phyloP scores from a whole-genome alignment of 2,888 invertebrate species.

The Melolontha melolontha region DNA sequence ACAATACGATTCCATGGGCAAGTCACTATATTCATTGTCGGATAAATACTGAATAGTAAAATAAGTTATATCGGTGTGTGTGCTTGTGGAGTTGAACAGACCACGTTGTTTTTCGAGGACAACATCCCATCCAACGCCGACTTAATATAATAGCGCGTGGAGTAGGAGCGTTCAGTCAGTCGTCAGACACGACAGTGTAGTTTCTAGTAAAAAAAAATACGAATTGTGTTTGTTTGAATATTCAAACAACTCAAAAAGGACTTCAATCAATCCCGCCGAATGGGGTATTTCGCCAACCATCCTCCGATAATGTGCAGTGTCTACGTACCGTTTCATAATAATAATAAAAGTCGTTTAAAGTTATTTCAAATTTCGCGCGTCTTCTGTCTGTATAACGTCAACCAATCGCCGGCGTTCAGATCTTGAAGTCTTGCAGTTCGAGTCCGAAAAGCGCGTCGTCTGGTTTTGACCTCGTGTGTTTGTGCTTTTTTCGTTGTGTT shows the following conservation, averaged over 20 bases:
- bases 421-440: conserved; percentile 22
- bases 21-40: neutral
- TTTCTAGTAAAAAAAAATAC: neutral
- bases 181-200: conserved; percentile 3
- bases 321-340: conserved; percentile 22
- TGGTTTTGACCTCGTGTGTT: conserved; percentile 35
- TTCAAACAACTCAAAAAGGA: neutral
- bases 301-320: conserved; percentile 42
- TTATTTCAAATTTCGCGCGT: conserved; percentile 46
- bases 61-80: too few species aligned
- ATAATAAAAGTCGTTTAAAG: neutral
- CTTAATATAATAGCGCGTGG: conserved; percentile 4
- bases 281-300: conserved; percentile 39
- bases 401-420: conserved; percentile 27
- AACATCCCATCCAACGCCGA: conserved; percentile 16
- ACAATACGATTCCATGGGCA: neutral
- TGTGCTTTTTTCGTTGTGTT: conserved; percentile 12
- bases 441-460: conserved; percentile 28
- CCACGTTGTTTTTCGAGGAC: conserved; percentile 11
- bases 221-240: neutral
- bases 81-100: too few species aligned
- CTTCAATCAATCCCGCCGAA: conserved; percentile 29
- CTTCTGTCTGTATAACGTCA: neutral
- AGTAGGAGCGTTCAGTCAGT: conserved; percentile 5
- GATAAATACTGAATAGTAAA: conserved; percentile 3